Percentiles rank a stretch among this genome's conserved stretches.
Evolutionary conservation across 2,888 invertebrate species (phyloP).

Genomic region (Pseudolycoriella hygida): DNA sequence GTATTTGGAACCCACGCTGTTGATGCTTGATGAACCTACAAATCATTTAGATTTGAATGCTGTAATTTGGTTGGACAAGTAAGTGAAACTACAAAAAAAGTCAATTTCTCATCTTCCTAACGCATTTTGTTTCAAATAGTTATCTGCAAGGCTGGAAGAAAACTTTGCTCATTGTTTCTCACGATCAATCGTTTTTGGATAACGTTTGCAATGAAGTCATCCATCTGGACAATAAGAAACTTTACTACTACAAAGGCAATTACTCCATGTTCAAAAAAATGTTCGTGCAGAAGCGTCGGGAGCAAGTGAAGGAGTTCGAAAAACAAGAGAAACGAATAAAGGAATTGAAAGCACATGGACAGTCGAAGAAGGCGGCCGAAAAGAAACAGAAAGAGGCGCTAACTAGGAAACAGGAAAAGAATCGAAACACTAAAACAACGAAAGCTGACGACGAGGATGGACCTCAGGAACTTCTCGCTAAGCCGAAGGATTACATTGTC

Average conservation of each 20-base stretch:
- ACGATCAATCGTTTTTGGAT: conserved; percentile 99
- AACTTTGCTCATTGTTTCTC: conserved; percentile 92
- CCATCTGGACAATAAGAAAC: conserved; percentile 85
- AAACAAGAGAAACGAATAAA: conserved; percentile 94
- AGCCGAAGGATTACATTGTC: conserved; percentile 89
- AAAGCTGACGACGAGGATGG: conserved; percentile 64
- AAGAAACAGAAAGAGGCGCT: conserved; percentile 83
- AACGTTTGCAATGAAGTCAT: conserved; percentile 99
- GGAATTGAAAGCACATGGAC: conserved; percentile 86
- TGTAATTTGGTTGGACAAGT: conserved; percentile 99
- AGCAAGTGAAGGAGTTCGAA: conserved; percentile 92
- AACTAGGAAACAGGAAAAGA: conserved; percentile 86
- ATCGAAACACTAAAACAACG: conserved; percentile 53
- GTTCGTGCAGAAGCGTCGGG: conserved; percentile 88
- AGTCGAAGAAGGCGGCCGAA: conserved; percentile 91
- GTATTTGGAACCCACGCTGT: conserved; percentile 91
- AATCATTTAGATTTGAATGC: conserved; percentile 99
- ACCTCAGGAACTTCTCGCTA: conserved; percentile 68
- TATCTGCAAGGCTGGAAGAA: conserved; percentile 98
- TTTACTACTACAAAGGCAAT: conserved; percentile 95
- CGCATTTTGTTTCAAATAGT: conserved; percentile 26
- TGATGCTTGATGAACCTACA: conserved; percentile 96
- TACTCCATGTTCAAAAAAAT: conserved; percentile 98
- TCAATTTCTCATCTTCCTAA: not conserved
- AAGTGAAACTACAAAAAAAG: no score